Evolutionary conservation across 2,797 vertebrate genomes (phyloP), one percentile per base, ranked within the genome.

Genomic region (Pangasius macronema): DNA sequence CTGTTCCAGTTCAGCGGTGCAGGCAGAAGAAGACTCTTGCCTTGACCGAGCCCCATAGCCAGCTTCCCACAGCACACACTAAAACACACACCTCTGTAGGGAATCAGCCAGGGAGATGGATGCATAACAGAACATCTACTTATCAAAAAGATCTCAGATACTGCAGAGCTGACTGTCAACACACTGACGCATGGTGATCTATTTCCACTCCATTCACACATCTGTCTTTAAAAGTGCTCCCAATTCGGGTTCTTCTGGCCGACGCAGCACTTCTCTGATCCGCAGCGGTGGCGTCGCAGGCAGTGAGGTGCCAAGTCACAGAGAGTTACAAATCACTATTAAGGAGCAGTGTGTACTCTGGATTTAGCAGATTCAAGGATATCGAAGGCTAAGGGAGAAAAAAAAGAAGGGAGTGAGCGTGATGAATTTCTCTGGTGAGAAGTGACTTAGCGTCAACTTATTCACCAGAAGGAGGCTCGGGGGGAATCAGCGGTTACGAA

Each of bases 311-410:
- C 83, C 75, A 70, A 82, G 82, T 57, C 61, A 20, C 61, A 27
- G 85, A 1, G 77, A 27, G 59, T 68, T 82, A 87, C 86, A 86
- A 89, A 89, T 86, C 88, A 86, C 68, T 10, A 68, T 59, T 79
- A 81, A 70, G 14, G 61, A 75, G 73, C 59, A 4, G 65, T 27
- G 33, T 42, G 59, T 67, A 46, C 49, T 68, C n/a, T 7, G 53
- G 61, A 39, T 83, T 57, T 36, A 84, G 63, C 86, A 84, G 49
- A 85, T 24, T 84, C 30, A 70, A 89, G 81, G 82, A 87, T 70
- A 77, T 2, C 24, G 42, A 24, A 39, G 61, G 51, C 49, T 86
- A 72, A 27, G 39, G 81, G 27, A 61, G 16, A 16, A 81, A 87
- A 81, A 87, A 55, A 46, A 70, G 30, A 51, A 27, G 49, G 72